A percentile compares a stretch with the other conserved stretches of the same genome.
Conservation (phyloP, 2,888 invertebrate species). For the Clusia tigrina region DNA sequence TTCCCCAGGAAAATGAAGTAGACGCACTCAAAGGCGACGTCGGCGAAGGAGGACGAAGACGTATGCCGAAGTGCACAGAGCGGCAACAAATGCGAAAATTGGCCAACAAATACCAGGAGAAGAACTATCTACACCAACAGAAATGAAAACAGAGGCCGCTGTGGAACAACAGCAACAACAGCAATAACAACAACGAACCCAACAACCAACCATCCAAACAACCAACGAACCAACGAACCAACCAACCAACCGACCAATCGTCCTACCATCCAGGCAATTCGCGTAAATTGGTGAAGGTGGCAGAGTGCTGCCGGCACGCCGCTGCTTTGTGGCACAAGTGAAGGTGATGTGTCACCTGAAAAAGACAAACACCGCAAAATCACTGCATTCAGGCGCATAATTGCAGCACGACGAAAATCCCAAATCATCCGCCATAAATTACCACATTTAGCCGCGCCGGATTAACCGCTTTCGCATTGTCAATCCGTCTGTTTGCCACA, state of each 20-base stretch:
- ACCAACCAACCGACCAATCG: conserved; percentile 12
- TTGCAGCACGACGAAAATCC: conserved; percentile 27
- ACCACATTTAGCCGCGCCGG: conserved; percentile 33
- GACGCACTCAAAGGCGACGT: not conserved
- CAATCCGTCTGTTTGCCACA: no score
- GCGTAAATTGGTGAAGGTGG: conserved; percentile 5
- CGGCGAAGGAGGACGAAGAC: not conserved
- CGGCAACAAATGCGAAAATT: conserved; percentile 16
- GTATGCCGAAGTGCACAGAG: conserved; percentile 27
- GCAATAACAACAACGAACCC: no score
- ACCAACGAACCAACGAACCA: not conserved
- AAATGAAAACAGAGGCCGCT: no score
- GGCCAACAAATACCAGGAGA: no score
- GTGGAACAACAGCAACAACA: no score
- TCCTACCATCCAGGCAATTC: no score
- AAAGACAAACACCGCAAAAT: conserved; percentile 21
- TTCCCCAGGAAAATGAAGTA: conserved; percentile 14
- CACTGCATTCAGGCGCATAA: conserved; percentile 28
- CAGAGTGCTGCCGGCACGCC: not conserved
- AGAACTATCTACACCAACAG: no score
- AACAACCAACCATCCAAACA: no score
- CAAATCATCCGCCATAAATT: conserved; percentile 39
- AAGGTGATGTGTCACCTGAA: conserved; percentile 20
- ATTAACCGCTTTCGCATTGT: conserved; percentile 30
- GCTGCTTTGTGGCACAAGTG: not conserved